These are phyloP conservation scores for Molanna angustata DNA, from an alignment of 2,888 invertebrate genomes.

Conservation along the genomic window DNA sequence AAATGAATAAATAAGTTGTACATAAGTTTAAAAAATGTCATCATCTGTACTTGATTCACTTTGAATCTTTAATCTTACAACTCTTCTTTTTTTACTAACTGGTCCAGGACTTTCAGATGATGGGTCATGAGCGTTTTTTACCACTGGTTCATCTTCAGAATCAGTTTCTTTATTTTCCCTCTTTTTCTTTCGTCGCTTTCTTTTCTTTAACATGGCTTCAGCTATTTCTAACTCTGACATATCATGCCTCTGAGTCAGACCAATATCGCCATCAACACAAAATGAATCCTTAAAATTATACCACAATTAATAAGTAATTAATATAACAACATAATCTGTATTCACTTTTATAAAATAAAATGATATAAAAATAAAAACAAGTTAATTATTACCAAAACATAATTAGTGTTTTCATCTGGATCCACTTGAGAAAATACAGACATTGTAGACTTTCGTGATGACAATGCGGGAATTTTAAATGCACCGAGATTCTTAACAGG, in stretches of 20 bases:
- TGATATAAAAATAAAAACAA: not conserved
- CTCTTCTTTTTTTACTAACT: constrained; percentile 39
- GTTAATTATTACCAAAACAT: constrained; percentile 50
- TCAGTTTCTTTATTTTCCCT: not conserved
- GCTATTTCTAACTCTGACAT: constrained; percentile 61
- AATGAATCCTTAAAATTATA: constrained; percentile 59
- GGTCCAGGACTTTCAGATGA: constrained; percentile 42
- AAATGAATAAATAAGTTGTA: not conserved
- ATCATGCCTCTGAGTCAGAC: constrained; percentile 46
- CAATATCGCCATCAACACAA: constrained; percentile 61
- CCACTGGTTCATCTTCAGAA: not conserved
- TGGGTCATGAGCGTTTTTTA: not conserved
- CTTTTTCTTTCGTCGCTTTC: constrained; percentile 38
- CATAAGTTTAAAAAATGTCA: constrained; percentile 9
- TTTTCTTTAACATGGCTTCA: constrained; percentile 54
- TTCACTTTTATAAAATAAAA: constrained; percentile 1
- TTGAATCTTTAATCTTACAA: constrained; percentile 41
- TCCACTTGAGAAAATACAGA: constrained; percentile 55
- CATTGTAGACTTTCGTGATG: constrained; percentile 42
- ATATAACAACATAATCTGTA: not conserved
- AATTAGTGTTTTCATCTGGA: constrained; percentile 45
- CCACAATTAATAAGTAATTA: not conserved
- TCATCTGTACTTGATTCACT: constrained; percentile 45
- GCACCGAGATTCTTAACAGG: constrained; percentile 50
- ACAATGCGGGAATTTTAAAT: constrained; percentile 61